Conservation (phyloP, 2,113 vertebrate species). For the Boleophthalmus pectinirostris region DNA sequence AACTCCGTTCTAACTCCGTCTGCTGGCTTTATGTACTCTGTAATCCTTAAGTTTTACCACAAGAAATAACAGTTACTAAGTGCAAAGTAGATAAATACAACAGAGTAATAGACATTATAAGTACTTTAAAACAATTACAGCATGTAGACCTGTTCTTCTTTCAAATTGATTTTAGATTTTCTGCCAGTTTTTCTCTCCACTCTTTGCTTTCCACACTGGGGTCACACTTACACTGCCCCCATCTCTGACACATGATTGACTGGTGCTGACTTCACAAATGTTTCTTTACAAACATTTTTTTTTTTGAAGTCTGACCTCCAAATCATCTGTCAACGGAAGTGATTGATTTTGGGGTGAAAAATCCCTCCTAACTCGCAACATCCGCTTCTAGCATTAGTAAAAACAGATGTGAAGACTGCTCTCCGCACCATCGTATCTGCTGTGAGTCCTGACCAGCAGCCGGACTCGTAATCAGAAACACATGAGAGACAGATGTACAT, state of each 20-base stretch:
- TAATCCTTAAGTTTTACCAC: too few species aligned
- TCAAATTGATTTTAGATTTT: background rate
- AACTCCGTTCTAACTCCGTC: too few species aligned
- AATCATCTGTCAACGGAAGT: constrained; percentile 77
- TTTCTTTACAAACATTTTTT: constrained; percentile 38
- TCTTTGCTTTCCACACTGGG: constrained; percentile 19
- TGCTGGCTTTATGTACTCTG: too few species aligned
- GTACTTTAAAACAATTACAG: background rate
- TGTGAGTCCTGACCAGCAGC: constrained; percentile 71
- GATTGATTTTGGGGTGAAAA: constrained; percentile 88
- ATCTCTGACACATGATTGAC: constrained; percentile 54
- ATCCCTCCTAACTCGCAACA: constrained; percentile 86
- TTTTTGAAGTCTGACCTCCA: constrained; percentile 67
- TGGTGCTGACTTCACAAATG: constrained; percentile 38
- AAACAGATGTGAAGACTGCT: constrained; percentile 81
- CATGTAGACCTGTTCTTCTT: background rate
- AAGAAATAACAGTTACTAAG: too few species aligned
- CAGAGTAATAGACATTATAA: too few species aligned
- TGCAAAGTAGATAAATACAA: too few species aligned
- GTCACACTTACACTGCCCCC: constrained; percentile 32
- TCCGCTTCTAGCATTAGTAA: constrained; percentile 82
- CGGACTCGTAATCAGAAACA: constrained; percentile 80
- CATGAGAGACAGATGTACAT: constrained; percentile 78
- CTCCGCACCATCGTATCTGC: constrained; percentile 80
- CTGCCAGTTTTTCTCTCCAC: constrained; percentile 2